phyloP scores from a whole-genome alignment of 2,888 invertebrate species.

The Arge pagana region DNA sequence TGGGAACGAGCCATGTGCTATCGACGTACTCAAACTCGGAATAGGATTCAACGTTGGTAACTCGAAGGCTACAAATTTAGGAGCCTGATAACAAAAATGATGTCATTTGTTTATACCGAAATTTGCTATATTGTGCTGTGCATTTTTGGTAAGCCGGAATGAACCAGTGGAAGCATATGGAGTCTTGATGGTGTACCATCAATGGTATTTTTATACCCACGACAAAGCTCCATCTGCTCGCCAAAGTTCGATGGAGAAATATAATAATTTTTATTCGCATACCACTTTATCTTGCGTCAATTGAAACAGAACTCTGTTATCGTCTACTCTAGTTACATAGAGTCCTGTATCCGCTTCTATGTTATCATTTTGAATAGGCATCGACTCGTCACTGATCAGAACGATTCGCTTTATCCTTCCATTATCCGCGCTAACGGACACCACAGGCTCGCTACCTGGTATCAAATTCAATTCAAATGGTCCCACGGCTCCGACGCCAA shows the following conservation, averaged over 20 bases:
- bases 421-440: constrained; percentile 47
- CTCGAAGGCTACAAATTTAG: constrained; percentile 47
- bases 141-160: too few species aligned
- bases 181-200: too few species aligned
- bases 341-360: constrained; percentile 50
- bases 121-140: too few species aligned
- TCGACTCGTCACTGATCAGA: constrained; percentile 48
- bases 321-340: constrained; percentile 50
- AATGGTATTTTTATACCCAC: too few species aligned
- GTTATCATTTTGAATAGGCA: constrained; percentile 54
- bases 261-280: too few species aligned
- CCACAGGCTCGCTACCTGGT: constrained; percentile 45
- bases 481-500: constrained; percentile 50
- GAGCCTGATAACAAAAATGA: constrained; percentile 40
- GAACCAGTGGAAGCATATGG: too few species aligned
- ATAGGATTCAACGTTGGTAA: constrained; percentile 40
- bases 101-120: constrained; percentile 36
- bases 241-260: too few species aligned
- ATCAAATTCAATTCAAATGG: constrained; percentile 48
- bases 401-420: constrained; percentile 55
- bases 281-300: too few species aligned
- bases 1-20: constrained; percentile 52
- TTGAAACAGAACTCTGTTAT: constrained; percentile 55
- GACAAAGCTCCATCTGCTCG: too few species aligned
- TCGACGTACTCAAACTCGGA: constrained; percentile 39